Percentiles rank a stretch among this genome's conserved stretches.
Conservation (phyloP, 2,888 invertebrate species). For the Clepsis dumicolana region DNA sequence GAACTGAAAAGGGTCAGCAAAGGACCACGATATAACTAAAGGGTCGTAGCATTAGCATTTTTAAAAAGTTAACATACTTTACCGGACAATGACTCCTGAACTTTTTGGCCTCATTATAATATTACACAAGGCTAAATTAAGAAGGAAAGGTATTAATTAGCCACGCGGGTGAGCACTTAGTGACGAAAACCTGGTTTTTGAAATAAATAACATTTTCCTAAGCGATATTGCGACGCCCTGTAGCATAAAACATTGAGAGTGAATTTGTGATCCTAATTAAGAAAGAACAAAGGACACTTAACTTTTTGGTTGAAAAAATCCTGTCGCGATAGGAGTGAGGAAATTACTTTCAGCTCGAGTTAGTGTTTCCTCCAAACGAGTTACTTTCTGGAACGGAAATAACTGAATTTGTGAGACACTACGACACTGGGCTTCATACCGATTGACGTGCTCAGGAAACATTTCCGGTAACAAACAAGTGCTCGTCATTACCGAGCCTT, state of each 20-base stretch:
- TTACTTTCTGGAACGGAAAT: constrained; percentile 17
- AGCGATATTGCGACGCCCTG: neutral
- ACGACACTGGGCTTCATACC: neutral
- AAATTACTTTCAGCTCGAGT: constrained; percentile 22
- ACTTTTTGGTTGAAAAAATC: neutral
- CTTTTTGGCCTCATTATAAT: constrained; percentile 44
- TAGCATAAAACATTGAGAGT: neutral
- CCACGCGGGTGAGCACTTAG: constrained; percentile 9
- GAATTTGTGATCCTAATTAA: neutral
- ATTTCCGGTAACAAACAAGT: constrained; percentile 10
- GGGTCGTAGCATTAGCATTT: constrained; percentile 27
- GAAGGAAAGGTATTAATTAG: constrained; percentile 41
- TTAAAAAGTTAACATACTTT: constrained; percentile 36
- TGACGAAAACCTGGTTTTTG: constrained; percentile 10
- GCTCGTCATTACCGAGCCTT: neutral
- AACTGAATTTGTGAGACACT: constrained; percentile 15
- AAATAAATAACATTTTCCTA: neutral
- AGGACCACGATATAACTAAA: constrained; percentile 14
- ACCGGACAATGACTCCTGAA: constrained; percentile 43
- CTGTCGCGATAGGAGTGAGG: constrained; percentile 7
- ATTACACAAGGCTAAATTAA: constrained; percentile 36
- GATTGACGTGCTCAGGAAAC: constrained; percentile 7
- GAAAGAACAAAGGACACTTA: neutral
- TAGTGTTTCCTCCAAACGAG: neutral
- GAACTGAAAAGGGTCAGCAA: neutral